phyloP scores from a whole-genome alignment of 2,797 vertebrate species.

The Carapus acus region DNA sequence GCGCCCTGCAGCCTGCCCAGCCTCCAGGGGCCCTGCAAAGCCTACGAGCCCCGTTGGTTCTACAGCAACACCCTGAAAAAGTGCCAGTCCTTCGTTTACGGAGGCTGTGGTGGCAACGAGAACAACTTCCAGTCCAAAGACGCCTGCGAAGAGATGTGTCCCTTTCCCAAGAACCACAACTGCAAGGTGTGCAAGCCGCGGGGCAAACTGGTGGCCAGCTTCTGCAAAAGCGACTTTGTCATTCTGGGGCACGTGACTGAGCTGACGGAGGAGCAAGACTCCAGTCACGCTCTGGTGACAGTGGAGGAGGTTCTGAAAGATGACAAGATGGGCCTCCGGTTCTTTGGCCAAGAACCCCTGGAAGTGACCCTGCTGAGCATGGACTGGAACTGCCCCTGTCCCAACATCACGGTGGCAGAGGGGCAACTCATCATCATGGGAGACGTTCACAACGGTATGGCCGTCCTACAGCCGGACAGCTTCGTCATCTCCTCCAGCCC shows the following conservation, averaged over 20 bases:
- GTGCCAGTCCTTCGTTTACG: conserved; percentile 93
- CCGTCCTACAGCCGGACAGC: conserved; percentile 88
- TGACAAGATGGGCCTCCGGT: conserved; percentile 97
- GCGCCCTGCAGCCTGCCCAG: conserved; percentile 85
- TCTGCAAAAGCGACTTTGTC: conserved; percentile 94
- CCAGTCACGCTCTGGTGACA: conserved; percentile 85
- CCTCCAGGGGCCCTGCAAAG: conserved; percentile 91
- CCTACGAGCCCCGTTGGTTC: conserved; percentile 91
- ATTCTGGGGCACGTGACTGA: conserved; percentile 88
- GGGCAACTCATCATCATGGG: conserved; percentile 95
- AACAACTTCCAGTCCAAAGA: conserved; percentile 96
- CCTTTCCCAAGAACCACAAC: conserved; percentile 84
- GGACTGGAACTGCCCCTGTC: conserved; percentile 96
- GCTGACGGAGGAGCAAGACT: conserved; percentile 88
- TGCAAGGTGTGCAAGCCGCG: conserved; percentile 88
- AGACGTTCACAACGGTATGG: conserved; percentile 93
- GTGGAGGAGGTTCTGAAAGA: conserved; percentile 97
- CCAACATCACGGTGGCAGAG: conserved; percentile 82
- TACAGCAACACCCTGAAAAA: conserved; percentile 83
- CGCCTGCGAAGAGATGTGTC: conserved; percentile 90
- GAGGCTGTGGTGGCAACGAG: conserved; percentile 90
- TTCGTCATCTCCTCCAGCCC: conserved; percentile 83
- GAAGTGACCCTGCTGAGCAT: conserved; percentile 92
- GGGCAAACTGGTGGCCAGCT: conserved; percentile 93
- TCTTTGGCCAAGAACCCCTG: conserved; percentile 87